Percentiles rank a stretch among this genome's conserved stretches.
phyloP scores from a whole-genome alignment of 2,113 vertebrate genomes.

The Erpornis zantholeuca region DNA sequence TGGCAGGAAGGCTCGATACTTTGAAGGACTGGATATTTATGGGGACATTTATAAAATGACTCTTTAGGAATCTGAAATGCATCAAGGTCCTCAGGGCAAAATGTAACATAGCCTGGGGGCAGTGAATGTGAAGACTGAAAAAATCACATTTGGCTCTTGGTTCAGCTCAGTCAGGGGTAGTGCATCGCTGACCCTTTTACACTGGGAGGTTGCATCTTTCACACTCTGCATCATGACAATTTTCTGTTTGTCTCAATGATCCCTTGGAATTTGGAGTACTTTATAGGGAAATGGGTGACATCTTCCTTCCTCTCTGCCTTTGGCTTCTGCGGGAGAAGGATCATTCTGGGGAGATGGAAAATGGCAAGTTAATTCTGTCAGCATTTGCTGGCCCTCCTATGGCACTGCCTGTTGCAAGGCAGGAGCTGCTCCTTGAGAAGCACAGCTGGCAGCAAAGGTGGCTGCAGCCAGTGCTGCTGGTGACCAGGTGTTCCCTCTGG shows the following conservation, averaged over 20 bases:
- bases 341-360: background rate
- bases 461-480: background rate
- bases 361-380: background rate
- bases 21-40: background rate
- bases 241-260: background rate
- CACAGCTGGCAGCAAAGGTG: background rate
- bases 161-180: background rate
- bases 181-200: rapidly evolving
- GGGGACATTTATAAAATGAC: background rate
- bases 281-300: background rate
- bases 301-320: background rate
- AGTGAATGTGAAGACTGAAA: background rate
- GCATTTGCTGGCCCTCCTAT: rapidly evolving
- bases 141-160: background rate
- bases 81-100: background rate
- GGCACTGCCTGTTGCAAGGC: background rate
- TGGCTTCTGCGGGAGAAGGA: background rate
- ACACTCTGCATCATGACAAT: rapidly evolving
- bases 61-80: background rate
- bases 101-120: background rate
- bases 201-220: background rate
- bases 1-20: background rate
- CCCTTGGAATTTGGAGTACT: background rate
- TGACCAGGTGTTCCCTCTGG: background rate
- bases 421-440: background rate